These are phyloP conservation scores for Orchesellides sinensis DNA, from an alignment of 2,888 invertebrate genomes.

Conservation along the genomic window DNA sequence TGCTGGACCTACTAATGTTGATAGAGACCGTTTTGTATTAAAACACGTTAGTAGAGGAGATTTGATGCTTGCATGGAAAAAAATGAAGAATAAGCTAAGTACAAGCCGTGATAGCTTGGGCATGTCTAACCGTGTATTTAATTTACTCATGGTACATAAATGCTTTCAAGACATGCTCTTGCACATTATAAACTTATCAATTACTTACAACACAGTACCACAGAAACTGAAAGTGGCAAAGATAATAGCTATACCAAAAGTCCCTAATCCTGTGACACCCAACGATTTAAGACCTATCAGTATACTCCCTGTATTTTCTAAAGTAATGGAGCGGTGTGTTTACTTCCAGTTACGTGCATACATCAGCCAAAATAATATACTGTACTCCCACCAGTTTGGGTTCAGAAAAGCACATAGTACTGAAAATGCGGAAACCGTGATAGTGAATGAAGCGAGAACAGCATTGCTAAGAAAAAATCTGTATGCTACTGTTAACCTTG, in stretches of 20 bases:
- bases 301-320: constrained; percentile 45
- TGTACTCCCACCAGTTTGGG: constrained; percentile 45
- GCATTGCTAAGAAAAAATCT: not conserved
- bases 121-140: not conserved
- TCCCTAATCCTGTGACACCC: not conserved
- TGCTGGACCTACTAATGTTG: not conserved
- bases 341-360: constrained; percentile 13
- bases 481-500: constrained; percentile 14
- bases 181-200: constrained; percentile 1
- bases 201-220: constrained; percentile 14
- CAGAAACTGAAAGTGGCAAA: constrained; percentile 18
- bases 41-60: not conserved
- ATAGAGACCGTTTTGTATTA: not conserved
- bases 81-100: constrained; percentile 28
- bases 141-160: not conserved
- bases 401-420: constrained; percentile 39
- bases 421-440: constrained; percentile 21
- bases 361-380: constrained; percentile 8
- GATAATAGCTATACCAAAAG: constrained; percentile 51
- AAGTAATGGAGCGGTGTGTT: constrained; percentile 43
- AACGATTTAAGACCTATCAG: constrained; percentile 47
- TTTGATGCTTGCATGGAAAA: constrained; percentile 10
- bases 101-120: not conserved
- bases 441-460: not conserved
- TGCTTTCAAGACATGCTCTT: not conserved